Percentiles rank a stretch among this genome's conserved stretches.
Evolutionary conservation across 1,140 invertebrate species (phyloP).

Genomic region (Drosophila parvula): DNA sequence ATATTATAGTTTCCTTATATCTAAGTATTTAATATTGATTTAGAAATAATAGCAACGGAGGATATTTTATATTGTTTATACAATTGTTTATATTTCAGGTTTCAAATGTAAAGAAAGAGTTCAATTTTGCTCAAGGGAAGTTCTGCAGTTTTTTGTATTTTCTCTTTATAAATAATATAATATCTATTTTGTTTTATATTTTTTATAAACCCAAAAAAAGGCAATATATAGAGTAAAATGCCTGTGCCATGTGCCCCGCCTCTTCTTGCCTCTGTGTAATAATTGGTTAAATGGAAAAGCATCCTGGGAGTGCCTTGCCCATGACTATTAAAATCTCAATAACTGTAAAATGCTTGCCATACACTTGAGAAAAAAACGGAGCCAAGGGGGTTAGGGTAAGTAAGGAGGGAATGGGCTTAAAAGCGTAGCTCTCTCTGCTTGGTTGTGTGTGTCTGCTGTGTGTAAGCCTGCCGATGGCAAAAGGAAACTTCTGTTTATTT

Average conservation of each 20-base stretch:
- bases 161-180: too few relatives aligned
- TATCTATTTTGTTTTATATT: too few relatives aligned
- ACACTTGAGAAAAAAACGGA: neutral
- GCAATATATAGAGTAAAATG: too few relatives aligned
- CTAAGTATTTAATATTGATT: neutral
- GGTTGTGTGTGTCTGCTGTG: slow-evolving; percentile 4
- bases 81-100: too few relatives aligned
- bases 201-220: too few relatives aligned
- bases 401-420: neutral
- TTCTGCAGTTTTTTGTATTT: too few relatives aligned
- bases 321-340: slow-evolving; percentile 23
- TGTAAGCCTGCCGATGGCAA: slow-evolving; percentile 52
- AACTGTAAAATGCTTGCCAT: slow-evolving; percentile 25
- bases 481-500: slow-evolving; percentile 79
- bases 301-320: slow-evolving; percentile 1
- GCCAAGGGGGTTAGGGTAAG: neutral
- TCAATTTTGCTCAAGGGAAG: too few relatives aligned
- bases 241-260: too few relatives aligned
- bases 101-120: too few relatives aligned
- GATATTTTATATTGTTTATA: neutral
- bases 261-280: slow-evolving; percentile 1
- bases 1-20: too few relatives aligned
- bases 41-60: neutral
- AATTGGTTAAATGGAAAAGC: slow-evolving; percentile 35
- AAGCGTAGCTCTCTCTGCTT: slow-evolving; percentile 6